Conservation (phyloP, 2,888 invertebrate genomes). For the Apoda limacodes region DNA sequence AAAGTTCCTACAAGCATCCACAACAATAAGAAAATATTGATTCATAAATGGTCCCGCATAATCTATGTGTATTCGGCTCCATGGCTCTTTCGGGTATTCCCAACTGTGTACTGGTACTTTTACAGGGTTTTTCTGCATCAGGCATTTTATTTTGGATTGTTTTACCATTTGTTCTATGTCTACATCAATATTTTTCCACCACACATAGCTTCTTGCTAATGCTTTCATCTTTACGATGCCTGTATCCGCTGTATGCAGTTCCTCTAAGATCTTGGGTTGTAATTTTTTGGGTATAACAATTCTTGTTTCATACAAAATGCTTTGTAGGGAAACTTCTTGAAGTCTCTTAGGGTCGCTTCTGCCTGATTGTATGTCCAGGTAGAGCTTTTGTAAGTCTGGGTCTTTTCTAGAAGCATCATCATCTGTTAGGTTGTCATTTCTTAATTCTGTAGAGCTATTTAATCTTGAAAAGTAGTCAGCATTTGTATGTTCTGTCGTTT, state of each 20-base stretch:
- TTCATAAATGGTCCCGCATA: neutral
- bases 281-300: conserved; percentile 7
- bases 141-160: conserved; percentile 11
- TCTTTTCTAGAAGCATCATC: conserved; percentile 9
- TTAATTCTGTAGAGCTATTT: neutral
- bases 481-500: conserved; percentile 12
- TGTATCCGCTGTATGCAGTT: conserved; percentile 17
- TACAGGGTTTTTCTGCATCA: conserved; percentile 11
- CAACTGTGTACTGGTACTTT: conserved; percentile 15
- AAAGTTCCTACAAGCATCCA: no score
- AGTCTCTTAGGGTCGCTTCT: conserved; percentile 4
- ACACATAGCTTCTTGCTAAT: conserved; percentile 16
- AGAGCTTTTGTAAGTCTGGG: conserved; percentile 8
- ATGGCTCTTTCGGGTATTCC: conserved; percentile 17
- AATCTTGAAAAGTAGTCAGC: conserved; percentile 9
- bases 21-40: neutral
- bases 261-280: conserved; percentile 7
- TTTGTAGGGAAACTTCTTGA: conserved; percentile 3
- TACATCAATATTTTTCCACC: conserved; percentile 21
- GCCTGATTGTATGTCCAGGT: conserved; percentile 8
- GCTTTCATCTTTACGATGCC: conserved; percentile 25
- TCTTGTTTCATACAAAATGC: conserved; percentile 11
- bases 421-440: neutral
- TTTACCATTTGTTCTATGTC: conserved; percentile 18
- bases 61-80: conserved; percentile 24